Percentiles rank a stretch among this genome's conserved stretches.
Evolutionary conservation across 2,797 vertebrate species (phyloP).

Genomic region (Cynopterus sphinx): DNA sequence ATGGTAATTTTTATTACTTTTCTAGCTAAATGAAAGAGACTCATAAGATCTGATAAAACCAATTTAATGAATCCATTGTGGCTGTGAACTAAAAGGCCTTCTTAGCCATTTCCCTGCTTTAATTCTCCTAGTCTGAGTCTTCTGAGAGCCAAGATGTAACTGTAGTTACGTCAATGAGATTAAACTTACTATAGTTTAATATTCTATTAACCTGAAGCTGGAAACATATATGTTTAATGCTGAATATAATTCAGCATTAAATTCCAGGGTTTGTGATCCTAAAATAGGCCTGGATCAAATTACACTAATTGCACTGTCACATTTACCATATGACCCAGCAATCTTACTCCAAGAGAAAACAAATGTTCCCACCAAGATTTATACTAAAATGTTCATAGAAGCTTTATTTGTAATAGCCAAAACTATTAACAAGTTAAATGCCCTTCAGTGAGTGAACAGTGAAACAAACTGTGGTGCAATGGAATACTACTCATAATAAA

Average conservation of each 20-base stretch:
- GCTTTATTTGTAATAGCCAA: background rate
- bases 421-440: conserved; percentile 21
- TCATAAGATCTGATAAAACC: background rate
- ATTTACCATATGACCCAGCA: background rate
- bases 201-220: conserved; percentile 28
- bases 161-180: background rate
- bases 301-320: background rate
- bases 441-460: background rate
- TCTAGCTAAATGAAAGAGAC: conserved; percentile 1
- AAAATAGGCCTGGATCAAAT: background rate
- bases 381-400: background rate
- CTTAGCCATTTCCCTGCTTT: background rate
- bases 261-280: background rate
- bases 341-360: conserved; percentile 23
- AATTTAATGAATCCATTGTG: background rate
- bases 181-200: background rate
- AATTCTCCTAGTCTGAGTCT: background rate
- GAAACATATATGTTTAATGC: background rate
- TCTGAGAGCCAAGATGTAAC: background rate
- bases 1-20: background rate
- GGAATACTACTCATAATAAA: background rate
- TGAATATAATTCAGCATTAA: background rate
- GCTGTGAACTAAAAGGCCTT: background rate
- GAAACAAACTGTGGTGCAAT: background rate
- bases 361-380: conserved; percentile 1